These are phyloP conservation scores for Arvicanthis niloticus DNA, from an alignment of 2,113 vertebrate species.

Conservation along the genomic window DNA sequence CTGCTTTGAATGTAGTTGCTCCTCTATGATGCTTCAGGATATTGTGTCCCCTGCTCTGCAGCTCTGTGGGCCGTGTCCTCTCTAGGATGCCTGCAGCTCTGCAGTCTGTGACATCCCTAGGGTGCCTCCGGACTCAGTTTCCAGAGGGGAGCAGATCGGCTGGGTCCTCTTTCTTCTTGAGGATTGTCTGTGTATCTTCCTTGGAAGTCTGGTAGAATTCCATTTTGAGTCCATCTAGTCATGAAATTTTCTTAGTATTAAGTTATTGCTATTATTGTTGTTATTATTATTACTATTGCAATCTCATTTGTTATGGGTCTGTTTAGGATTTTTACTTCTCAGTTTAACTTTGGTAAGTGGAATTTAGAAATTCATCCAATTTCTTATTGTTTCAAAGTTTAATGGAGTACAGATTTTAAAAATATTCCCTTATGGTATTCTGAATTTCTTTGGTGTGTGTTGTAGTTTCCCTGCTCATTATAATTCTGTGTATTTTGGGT, in stretches of 20 bases:
- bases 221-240: not conserved
- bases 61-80: too few relatives aligned
- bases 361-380: not conserved
- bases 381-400: not conserved
- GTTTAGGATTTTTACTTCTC: not conserved
- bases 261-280: not conserved
- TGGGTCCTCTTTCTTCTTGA: not conserved
- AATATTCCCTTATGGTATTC: not conserved
- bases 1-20: too few relatives aligned
- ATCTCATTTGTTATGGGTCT: not conserved
- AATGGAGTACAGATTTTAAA: not conserved
- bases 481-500: too few relatives aligned
- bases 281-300: not conserved
- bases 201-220: not conserved
- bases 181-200: not conserved
- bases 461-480: too few relatives aligned
- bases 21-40: too few relatives aligned
- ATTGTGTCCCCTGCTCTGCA: too few relatives aligned
- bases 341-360: not conserved
- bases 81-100: too few relatives aligned
- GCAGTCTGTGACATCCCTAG: too few relatives aligned
- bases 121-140: too few relatives aligned
- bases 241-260: not conserved
- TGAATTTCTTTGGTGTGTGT: not conserved
- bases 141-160: too few relatives aligned